phyloP scores from a whole-genome alignment of 2,797 vertebrate species.

The Scomberomorus guttatus region DNA sequence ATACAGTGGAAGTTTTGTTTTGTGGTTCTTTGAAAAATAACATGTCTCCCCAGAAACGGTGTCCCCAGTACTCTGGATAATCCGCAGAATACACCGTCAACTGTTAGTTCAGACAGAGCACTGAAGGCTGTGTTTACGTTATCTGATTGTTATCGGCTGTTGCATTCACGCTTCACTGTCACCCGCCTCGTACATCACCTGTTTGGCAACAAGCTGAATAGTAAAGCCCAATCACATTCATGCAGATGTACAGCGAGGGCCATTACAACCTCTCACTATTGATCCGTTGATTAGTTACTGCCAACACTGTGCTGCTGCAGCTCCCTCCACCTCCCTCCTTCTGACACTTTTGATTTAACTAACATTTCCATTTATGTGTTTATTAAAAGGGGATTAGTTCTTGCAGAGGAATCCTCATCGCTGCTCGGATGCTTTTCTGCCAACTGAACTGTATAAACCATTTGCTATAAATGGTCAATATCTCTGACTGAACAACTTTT shows the following conservation, averaged over 20 bases:
- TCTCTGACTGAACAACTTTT: conserved; percentile 5
- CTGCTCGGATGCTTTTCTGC: background rate
- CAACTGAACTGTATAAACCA: background rate
- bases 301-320: background rate
- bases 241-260: background rate
- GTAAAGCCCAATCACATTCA: background rate
- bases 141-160: background rate
- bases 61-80: background rate
- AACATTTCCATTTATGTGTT: background rate
- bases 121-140: background rate
- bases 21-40: background rate
- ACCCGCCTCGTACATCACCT: conserved; percentile 2
- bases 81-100: background rate
- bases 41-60: background rate
- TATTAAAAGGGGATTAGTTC: background rate
- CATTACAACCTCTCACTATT: background rate
- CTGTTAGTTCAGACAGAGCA: no score
- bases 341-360: background rate
- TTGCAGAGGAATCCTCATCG: background rate
- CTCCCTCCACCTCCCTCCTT: background rate
- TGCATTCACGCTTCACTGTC: conserved; percentile 6
- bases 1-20: background rate
- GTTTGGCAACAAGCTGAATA: background rate
- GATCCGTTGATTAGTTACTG: background rate
- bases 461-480: background rate